A percentile compares a stretch with the other conserved stretches of the same genome.
These are phyloP conservation scores for Caenorhabditis elegans DNA, from an alignment of 1,140 invertebrate species.

Conservation along the genomic window WBcel235 BX284606.5:16634501-16635000, in stretches of 20 bases:
- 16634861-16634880: slow-evolving; percentile 61
- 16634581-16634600: slow-evolving; percentile 56
- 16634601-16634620: slow-evolving; percentile 59
- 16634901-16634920: slow-evolving; percentile 29
- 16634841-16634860: slow-evolving; percentile 59
- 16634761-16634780: slow-evolving; percentile 65
- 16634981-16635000: background rate
- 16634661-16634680: background rate
- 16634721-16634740: slow-evolving; percentile 62
- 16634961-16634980: background rate
- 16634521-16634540: slow-evolving; percentile 45
- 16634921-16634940: background rate
- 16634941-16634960: background rate
- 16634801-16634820: slow-evolving; percentile 47
- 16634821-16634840: slow-evolving; percentile 45
- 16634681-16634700: slow-evolving; percentile 61
- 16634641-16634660: background rate
- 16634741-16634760: slow-evolving; percentile 61
- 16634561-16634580: slow-evolving; percentile 58
- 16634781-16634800: slow-evolving; percentile 65
- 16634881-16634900: slow-evolving; percentile 59
- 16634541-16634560: slow-evolving; percentile 50
- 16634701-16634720: slow-evolving; percentile 61
- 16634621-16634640: background rate
- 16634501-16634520: slow-evolving; percentile 52